Percentiles rank a stretch among this genome's conserved stretches.
Evolutionary conservation across 2,113 vertebrate species (phyloP).

Genomic region (Protomyctophum bolini): DNA sequence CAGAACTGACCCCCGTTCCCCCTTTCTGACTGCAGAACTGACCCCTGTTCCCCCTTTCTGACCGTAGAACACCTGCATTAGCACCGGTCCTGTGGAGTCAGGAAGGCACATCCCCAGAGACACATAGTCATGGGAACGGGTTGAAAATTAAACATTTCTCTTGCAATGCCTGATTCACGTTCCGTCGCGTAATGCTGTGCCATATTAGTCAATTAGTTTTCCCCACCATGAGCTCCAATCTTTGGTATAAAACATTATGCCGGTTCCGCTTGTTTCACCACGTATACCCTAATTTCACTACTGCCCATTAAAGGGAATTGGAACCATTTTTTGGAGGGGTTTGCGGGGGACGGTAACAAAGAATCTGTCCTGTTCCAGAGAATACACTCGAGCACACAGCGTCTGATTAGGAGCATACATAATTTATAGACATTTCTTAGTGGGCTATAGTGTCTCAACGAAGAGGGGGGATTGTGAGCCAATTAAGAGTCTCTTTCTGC

Average conservation of each 20-base stretch:
- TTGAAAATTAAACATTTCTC: too few relatives aligned
- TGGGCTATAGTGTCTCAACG: conserved; percentile 56
- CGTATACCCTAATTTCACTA: conserved; percentile 50
- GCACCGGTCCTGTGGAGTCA: too few relatives aligned
- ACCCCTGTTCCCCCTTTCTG: background rate
- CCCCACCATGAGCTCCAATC: too few relatives aligned
- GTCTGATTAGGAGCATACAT: conserved; percentile 73
- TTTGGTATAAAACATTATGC: conserved; percentile 16
- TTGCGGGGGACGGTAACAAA: conserved; percentile 28
- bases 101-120: too few relatives aligned
- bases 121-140: too few relatives aligned
- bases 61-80: background rate
- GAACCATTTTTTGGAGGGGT: conserved; percentile 55
- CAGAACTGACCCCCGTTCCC: background rate
- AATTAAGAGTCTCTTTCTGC: conserved; percentile 78
- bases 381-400: conserved; percentile 48
- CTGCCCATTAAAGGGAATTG: conserved; percentile 54
- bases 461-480: conserved; percentile 65
- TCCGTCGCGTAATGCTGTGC: too few relatives aligned
- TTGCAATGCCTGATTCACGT: too few relatives aligned
- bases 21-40: background rate
- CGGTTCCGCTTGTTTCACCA: conserved; percentile 41
- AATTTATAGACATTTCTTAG: conserved; percentile 71
- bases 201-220: too few relatives aligned
- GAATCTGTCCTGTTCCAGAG: conserved; percentile 64